A percentile compares a stretch with the other conserved stretches of the same genome.
phyloP scores from a whole-genome alignment of 2,113 vertebrate genomes.

The Protomyctophum bolini region DNA sequence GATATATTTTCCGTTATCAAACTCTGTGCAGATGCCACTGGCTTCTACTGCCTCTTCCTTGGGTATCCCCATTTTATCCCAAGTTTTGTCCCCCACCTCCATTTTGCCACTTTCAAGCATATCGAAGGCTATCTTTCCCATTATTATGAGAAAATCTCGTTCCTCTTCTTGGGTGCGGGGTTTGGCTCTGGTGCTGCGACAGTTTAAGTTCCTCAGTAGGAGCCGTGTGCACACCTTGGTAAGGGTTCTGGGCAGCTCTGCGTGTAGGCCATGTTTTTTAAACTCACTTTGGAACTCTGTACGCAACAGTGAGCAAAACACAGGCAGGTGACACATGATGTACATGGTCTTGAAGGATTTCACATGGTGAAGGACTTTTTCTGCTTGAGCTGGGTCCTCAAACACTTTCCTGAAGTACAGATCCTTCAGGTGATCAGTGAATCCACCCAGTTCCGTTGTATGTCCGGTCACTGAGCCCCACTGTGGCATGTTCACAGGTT shows the following conservation, averaged over 20 bases:
- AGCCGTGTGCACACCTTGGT: constrained; percentile 54
- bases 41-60: constrained; percentile 50
- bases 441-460: constrained; percentile 67
- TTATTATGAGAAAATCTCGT: constrained; percentile 59
- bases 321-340: constrained; percentile 77
- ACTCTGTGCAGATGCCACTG: constrained; percentile 68
- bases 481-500: constrained; percentile 46
- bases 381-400: constrained; percentile 49
- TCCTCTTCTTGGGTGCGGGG: constrained; percentile 4
- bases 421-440: constrained; percentile 59
- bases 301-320: constrained; percentile 73
- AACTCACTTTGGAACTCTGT: constrained; percentile 48
- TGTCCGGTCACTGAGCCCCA: constrained; percentile 42
- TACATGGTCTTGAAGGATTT: constrained; percentile 63
- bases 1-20: constrained; percentile 40
- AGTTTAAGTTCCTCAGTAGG: constrained; percentile 42
- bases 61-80: constrained; percentile 18
- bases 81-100: constrained; percentile 14
- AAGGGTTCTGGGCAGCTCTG: constrained; percentile 57
- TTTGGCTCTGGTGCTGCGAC: constrained; percentile 31
- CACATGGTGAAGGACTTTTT: constrained; percentile 56
- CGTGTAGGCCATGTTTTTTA: not conserved
- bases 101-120: constrained; percentile 66
- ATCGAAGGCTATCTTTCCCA: constrained; percentile 67
- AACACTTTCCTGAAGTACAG: constrained; percentile 71